Base-by-base conservation (phyloP, 2,888 invertebrate species). In the Isotomurus palustris region DNA sequence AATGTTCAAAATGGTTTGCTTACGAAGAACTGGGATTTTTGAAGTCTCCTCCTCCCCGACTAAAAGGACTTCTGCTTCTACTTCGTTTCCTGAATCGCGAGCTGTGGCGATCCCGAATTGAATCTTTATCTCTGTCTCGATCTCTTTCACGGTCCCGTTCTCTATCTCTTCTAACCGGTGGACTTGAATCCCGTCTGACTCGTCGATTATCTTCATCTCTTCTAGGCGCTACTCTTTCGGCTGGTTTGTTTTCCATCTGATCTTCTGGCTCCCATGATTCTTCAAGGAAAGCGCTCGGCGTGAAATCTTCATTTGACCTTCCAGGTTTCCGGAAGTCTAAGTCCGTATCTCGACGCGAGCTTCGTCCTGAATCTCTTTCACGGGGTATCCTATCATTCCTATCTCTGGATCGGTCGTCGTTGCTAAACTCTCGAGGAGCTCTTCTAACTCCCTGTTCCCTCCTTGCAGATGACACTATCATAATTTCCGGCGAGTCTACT, bases 41-140 rank as follows among this genome's bases (percentile, higher is more conserved):
- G 14, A 32, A 10, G 32, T 32, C 32, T 10, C 32, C 14, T 10
- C 32, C 8, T 32, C 32, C 32, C 8, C 8, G 8, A 8, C 32
- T 32, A 10, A 32, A 32, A 32, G 32, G 64, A 53, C 60, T 60
- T 36, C 58, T 73, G 58, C 67, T 73, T 54, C 58, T 58, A 47
- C 55, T 74, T 19, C 51, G 21, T 24, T 50, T 51, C 44, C 58
- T 49, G 21, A 5, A 24, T 25, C 25, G 44, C 24, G 10, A n/a
- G 36, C 40, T 40, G 14, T 36, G 14, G 14, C 43, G 35, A 14
- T 40, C 38, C 29, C 27, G 24, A 1, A 21, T 2, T 43, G 25
- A 32, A 27, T 38, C 48, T 14, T 53, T 36, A 25, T 57, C 60
- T 21, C 60, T 50, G 10, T 64, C 62, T n/a, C 51, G 51, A 25